Percentiles rank a stretch among this genome's conserved stretches.
phyloP scores from a whole-genome alignment of 2,113 vertebrate genomes.

The Turdus rufiventris region DNA sequence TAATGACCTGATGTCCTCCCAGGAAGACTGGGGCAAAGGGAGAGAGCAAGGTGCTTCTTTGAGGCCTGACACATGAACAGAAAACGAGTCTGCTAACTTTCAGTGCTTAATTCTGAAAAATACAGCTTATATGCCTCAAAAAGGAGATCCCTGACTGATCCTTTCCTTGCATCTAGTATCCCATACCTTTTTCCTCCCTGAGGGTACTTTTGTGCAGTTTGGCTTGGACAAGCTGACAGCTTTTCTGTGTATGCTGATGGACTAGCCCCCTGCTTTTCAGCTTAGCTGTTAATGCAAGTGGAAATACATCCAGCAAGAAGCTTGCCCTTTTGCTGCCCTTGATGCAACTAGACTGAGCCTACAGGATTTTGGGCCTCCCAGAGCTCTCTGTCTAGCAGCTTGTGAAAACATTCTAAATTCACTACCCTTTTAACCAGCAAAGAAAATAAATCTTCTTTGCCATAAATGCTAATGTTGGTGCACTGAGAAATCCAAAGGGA shows the following conservation, averaged over 20 bases:
- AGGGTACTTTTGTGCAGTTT: neutral
- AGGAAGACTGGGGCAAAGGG: neutral
- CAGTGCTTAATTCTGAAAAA: neutral
- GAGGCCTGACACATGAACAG: neutral
- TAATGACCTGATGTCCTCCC: neutral
- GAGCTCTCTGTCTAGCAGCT: neutral
- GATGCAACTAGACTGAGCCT: neutral
- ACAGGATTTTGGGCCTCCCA: neutral
- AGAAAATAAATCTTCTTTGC: conserved; percentile 30
- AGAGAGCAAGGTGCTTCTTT: neutral
- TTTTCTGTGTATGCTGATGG: neutral
- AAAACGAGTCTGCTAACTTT: neutral
- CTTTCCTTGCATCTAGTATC: neutral
- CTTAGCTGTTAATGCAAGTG: neutral
- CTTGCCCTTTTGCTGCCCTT: neutral
- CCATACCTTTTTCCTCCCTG: neutral
- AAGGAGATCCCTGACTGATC: neutral
- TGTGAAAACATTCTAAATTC: neutral
- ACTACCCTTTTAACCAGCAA: neutral
- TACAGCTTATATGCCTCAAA: neutral
- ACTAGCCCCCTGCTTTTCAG: neutral
- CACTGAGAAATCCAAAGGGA: conserved; percentile 22
- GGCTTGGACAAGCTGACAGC: neutral
- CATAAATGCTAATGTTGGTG: conserved; percentile 36
- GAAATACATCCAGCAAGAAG: neutral